Evolutionary conservation across 2,797 vertebrate genomes (phyloP).

Genomic region (Decapterus maruadsi): DNA sequence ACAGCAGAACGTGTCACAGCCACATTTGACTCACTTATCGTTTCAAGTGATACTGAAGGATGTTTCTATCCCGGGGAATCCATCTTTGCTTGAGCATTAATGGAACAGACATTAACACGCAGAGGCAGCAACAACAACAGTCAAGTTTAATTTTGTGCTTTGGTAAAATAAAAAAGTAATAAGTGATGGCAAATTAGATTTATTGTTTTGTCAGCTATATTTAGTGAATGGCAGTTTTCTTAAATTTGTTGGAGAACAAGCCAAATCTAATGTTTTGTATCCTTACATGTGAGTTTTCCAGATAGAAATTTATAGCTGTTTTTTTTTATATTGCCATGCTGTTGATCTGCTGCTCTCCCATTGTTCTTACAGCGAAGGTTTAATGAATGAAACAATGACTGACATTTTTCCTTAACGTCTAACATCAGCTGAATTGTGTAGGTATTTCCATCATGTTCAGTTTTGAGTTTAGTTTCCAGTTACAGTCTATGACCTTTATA

Average conservation of each 20-base stretch:
- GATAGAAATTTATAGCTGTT: neutral
- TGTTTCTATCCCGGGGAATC: neutral
- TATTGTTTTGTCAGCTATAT: neutral
- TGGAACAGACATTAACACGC: neutral
- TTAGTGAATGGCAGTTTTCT: neutral
- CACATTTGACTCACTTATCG: neutral
- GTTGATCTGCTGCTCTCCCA: neutral
- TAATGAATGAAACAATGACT: neutral
- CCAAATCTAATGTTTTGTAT: neutral
- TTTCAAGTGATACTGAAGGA: too few species aligned
- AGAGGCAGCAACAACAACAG: too few species aligned
- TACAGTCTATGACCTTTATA: neutral
- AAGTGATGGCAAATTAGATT: too few species aligned
- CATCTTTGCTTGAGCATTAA: neutral
- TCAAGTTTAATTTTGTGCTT: neutral
- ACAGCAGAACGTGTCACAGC: neutral
- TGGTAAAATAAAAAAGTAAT: neutral
- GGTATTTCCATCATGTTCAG: neutral
- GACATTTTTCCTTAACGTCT: neutral
- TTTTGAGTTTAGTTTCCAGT: neutral
- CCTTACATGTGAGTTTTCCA: neutral
- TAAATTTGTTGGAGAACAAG: neutral
- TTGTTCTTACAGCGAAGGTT: neutral
- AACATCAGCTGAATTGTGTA: neutral
- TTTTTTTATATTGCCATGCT: too few species aligned